Evolutionary conservation across 2,888 invertebrate species (phyloP), one percentile per base, ranked within the genome.

Genomic region (Trichopria drosophilae): DNA sequence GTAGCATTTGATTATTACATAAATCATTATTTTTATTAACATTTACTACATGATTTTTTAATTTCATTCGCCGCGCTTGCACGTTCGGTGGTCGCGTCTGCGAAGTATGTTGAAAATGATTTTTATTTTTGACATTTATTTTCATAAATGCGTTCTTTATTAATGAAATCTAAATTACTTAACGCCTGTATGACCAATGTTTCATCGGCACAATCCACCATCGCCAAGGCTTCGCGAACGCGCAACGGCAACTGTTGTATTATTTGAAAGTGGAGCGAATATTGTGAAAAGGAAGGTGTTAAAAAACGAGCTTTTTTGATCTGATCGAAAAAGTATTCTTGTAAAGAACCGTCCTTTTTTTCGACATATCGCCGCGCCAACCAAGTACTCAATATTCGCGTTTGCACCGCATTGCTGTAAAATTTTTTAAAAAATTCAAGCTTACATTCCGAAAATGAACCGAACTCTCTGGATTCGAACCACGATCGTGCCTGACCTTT

Each of bases 291-390:
- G 6, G 49, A 45, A 5, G 44, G 53, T 19, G 35, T 18, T n/a
- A 53, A 53, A 37, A 49, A 12, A 16, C 15, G 32, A 1, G 53
- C 34, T 37, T 23, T 32, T 32, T 37, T 48, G 2, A 53, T 23
- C 31, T 53, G 53, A 16, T 44, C 35, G 39, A 32, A 44, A 31
- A 53, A 53, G 40, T 53, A 53, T 3, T 10, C 39, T 29, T n/a
- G n/a, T n/a, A n/a, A n/a, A n/a, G n/a, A n/a, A n/a, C n/a, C n/a
- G n/a, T n/a, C n/a, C n/a, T n/a, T 48, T 12, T 20, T 18, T 6
- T 4, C 2, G 2, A 10, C 23, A 28, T 22, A 53, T 34, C 9
- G 43, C 7, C 44, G 36, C 1, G 16, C 9, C n/a, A 28, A 23
- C 44, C 53, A 53, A 4, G 43, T 28, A 23, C 44, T 49, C 19